phyloP scores from a whole-genome alignment of 2,888 invertebrate species.

The Cremastobaeus sp. region DNA sequence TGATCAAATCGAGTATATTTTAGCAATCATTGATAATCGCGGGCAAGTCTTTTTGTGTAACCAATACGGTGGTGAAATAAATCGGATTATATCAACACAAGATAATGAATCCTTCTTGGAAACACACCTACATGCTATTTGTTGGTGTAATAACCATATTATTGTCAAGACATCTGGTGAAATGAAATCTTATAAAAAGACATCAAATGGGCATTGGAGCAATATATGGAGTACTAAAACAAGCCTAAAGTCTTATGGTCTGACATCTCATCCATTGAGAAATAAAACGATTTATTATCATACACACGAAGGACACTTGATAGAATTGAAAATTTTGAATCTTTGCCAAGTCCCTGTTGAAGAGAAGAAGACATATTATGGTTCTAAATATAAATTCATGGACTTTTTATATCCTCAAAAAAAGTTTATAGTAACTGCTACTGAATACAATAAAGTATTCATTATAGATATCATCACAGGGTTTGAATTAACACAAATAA shows the following conservation, averaged over 20 bases:
- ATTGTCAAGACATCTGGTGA: constrained; percentile 72
- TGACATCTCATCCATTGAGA: constrained; percentile 65
- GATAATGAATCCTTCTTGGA: constrained; percentile 66
- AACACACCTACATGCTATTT: constrained; percentile 65
- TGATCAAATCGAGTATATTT: constrained; percentile 30
- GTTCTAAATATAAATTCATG: constrained; percentile 55
- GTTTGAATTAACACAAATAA: constrained; percentile 56
- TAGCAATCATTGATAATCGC: constrained; percentile 69
- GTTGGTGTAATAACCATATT: constrained; percentile 71
- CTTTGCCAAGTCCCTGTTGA: constrained; percentile 40
- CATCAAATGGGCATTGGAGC: constrained; percentile 64
- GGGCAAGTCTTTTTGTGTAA: constrained; percentile 70
- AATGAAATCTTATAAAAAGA: constrained; percentile 68
- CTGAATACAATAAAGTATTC: constrained; percentile 61
- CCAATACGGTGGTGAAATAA: constrained; percentile 64
- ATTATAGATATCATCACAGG: constrained; percentile 68
- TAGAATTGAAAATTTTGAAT: constrained; percentile 64
- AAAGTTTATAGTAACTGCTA: constrained; percentile 66
- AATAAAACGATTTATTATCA: constrained; percentile 68
- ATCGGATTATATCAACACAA: constrained; percentile 67
- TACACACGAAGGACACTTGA: constrained; percentile 70
- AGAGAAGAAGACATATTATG: constrained; percentile 58
- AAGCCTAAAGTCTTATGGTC: constrained; percentile 61
- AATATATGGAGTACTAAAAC: constrained; percentile 67
- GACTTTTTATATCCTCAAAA: constrained; percentile 73